Evolutionary conservation across 1,140 invertebrate species (phyloP).

Genomic region (Diorhabda carinulata): DNA sequence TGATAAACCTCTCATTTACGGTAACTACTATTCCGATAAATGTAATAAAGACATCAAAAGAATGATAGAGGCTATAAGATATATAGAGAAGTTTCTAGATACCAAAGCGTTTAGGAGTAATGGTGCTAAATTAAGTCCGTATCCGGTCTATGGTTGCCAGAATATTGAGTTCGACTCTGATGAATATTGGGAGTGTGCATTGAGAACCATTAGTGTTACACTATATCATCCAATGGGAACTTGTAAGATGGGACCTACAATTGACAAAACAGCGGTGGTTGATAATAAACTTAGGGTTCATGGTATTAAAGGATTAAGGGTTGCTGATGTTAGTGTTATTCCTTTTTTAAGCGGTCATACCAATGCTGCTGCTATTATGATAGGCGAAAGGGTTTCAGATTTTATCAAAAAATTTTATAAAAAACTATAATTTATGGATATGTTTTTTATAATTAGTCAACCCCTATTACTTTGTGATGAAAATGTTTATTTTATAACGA

Average conservation of each 20-base stretch:
- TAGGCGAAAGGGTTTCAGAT: constrained; percentile 80
- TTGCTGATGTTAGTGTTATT: constrained; percentile 73
- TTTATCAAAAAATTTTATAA: constrained; percentile 58
- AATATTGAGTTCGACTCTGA: constrained; percentile 30
- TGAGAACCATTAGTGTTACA: constrained; percentile 42
- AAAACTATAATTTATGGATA: neutral
- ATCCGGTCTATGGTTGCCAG: constrained; percentile 27
- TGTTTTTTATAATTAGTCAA: too few species aligned
- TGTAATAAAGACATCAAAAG: constrained; percentile 48
- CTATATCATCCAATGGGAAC: constrained; percentile 54
- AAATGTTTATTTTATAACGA: too few species aligned
- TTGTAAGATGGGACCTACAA: constrained; percentile 59
- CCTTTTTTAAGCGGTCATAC: constrained; percentile 67
- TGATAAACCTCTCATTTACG: constrained; percentile 63
- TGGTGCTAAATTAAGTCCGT: constrained; percentile 23
- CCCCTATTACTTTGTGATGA: too few species aligned
- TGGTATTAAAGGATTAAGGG: constrained; percentile 56
- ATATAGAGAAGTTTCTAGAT: constrained; percentile 25
- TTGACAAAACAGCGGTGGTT: constrained; percentile 56
- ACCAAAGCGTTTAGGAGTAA: constrained; percentile 12
- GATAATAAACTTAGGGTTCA: constrained; percentile 53
- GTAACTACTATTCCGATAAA: constrained; percentile 57
- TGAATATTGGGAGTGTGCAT: constrained; percentile 38
- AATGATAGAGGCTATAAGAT: constrained; percentile 31
- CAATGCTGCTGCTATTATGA: constrained; percentile 73